Conservation (phyloP, 2,888 invertebrate species). For the Zonitis immaculata region DNA sequence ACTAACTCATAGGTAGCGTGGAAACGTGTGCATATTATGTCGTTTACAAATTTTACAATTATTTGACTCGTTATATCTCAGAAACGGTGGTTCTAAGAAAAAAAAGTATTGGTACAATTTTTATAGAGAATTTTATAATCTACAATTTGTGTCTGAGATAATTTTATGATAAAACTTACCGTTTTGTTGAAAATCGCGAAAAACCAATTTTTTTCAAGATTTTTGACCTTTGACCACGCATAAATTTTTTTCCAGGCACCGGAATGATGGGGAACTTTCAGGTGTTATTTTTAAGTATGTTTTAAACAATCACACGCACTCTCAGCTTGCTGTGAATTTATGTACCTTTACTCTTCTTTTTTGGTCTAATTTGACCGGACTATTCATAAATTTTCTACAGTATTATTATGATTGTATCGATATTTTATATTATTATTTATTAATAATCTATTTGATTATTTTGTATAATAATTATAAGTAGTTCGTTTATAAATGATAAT, state of each 20-base stretch:
- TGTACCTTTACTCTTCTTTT: too few relatives aligned
- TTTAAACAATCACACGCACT: neutral
- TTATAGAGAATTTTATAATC: neutral
- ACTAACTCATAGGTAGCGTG: conserved; percentile 32
- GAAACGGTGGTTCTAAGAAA: neutral
- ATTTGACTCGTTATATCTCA: neutral
- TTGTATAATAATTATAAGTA: too few relatives aligned
- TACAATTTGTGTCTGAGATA: neutral
- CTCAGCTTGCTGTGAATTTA: neutral
- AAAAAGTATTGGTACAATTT: neutral
- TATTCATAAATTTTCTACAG: too few relatives aligned
- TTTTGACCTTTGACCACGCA: neutral
- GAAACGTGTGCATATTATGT: conserved; percentile 11
- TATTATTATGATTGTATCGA: too few relatives aligned
- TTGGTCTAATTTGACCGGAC: neutral
- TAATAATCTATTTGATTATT: too few relatives aligned
- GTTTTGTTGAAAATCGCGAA: conserved; percentile 2
- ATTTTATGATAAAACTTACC: too few relatives aligned
- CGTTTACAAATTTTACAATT: neutral
- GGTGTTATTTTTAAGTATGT: conserved; percentile 1
- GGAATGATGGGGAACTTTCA: conserved; percentile 10
- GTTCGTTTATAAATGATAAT: too few relatives aligned
- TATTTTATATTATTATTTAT: too few relatives aligned
- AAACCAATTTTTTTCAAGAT: too few relatives aligned
- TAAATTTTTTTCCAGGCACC: conserved; percentile 2